A percentile compares a stretch with the other conserved stretches of the same genome.
phyloP scores from a whole-genome alignment of 2,888 invertebrate species.

The Plagodis pulveraria region DNA sequence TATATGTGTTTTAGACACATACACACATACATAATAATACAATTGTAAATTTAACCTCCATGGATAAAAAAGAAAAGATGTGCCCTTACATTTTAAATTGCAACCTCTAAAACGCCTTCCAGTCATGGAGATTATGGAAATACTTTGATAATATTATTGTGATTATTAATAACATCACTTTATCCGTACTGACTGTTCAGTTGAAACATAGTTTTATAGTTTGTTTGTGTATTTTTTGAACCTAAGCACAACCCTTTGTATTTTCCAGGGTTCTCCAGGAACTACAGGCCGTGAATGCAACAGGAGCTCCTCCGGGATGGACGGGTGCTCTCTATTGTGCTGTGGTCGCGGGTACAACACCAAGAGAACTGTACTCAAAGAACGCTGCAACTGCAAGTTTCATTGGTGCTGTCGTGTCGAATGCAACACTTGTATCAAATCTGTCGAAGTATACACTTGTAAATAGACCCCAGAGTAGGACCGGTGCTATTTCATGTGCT shows the following conservation, averaged over 20 bases:
- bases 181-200: no score
- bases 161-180: no score
- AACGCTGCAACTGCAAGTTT: constrained; percentile 97
- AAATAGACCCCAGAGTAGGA: constrained; percentile 92
- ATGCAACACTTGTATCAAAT: constrained; percentile 94
- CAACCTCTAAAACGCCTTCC: no score
- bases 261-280: constrained; percentile 78
- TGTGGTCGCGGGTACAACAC: constrained; percentile 98
- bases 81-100: no score
- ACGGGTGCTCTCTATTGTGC: constrained; percentile 95
- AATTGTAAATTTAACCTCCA: no score
- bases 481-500: constrained; percentile 95
- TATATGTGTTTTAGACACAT: no score
- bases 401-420: constrained; percentile 98
- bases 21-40: no score
- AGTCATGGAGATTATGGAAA: no score
- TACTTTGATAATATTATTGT: no score
- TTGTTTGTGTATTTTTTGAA: constrained; percentile 1
- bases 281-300: constrained; percentile 90
- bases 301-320: constrained; percentile 90
- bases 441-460: constrained; percentile 93
- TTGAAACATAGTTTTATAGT: not conserved
- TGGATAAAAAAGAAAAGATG: no score
- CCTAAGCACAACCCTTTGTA: not conserved
- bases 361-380: constrained; percentile 89